Conservation (phyloP, 2,888 invertebrate species). For the Drosophila meridionalis region DNA sequence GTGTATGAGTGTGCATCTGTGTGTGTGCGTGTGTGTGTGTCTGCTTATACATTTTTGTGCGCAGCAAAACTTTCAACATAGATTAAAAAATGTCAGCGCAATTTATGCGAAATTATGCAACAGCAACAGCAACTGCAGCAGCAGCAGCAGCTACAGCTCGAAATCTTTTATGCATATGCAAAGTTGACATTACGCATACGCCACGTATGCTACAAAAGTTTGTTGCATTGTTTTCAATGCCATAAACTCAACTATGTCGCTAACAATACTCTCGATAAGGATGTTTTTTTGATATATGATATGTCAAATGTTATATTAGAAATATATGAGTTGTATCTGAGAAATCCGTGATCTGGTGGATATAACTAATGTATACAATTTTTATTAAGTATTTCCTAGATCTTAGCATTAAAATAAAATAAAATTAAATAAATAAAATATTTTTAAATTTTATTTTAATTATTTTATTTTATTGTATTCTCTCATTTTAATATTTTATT, state of each 20-base stretch:
- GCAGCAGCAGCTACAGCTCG: slow-evolving; percentile 26
- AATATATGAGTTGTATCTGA: not conserved
- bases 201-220: slow-evolving; percentile 44
- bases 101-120: slow-evolving; percentile 77
- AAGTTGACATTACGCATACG: slow-evolving; percentile 72
- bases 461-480: no score
- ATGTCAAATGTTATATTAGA: not conserved
- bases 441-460: no score
- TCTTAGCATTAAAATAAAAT: no score
- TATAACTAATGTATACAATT: no score
- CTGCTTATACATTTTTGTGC: slow-evolving; percentile 26
- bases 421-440: no score
- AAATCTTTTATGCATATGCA: slow-evolving; percentile 74
- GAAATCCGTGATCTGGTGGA: no score
- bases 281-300: not conserved
- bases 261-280: slow-evolving; percentile 11
- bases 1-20: slow-evolving; percentile 1
- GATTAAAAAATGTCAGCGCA: slow-evolving; percentile 77
- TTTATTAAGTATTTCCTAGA: no score
- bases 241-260: slow-evolving; percentile 40
- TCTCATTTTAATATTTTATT: no score
- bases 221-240: slow-evolving; percentile 66
- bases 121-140: slow-evolving; percentile 36
- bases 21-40: slow-evolving; percentile 1
- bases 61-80: slow-evolving; percentile 69